These are phyloP conservation scores for Rhamphomyia laevipes DNA, from an alignment of 2,888 invertebrate species.

Conservation along the genomic window DNA sequence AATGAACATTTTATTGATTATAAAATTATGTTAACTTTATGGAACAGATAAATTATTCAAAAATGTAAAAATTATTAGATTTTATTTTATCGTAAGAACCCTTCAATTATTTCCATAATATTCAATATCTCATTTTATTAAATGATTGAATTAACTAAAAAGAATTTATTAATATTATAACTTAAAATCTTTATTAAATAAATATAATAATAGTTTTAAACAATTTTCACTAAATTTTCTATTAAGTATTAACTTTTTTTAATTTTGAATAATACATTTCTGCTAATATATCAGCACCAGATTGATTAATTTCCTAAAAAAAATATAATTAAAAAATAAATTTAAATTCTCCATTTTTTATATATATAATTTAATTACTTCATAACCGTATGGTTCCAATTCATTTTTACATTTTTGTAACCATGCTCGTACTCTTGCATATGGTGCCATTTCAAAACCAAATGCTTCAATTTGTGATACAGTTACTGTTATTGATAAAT, in stretches of 20 bases:
- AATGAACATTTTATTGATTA: no score
- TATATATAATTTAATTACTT: no score
- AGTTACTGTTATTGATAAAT: conserved; percentile 32
- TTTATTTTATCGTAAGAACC: no score
- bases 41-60: no score
- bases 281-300: conserved; percentile 45
- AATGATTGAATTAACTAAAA: no score
- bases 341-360: no score
- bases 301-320: conserved; percentile 43
- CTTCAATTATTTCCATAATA: no score
- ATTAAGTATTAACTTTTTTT: conserved; percentile 9
- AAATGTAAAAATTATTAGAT: no score
- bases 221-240: background rate
- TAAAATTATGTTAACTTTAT: no score
- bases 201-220: background rate
- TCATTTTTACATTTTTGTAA: conserved; percentile 51
- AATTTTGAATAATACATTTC: conserved; percentile 42
- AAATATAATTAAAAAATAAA: background rate
- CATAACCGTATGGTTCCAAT: conserved; percentile 54
- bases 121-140: no score
- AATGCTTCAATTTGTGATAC: conserved; percentile 38
- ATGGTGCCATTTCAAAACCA: conserved; percentile 42
- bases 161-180: no score
- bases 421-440: conserved; percentile 47
- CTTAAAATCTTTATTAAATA: no score